These are phyloP conservation scores for Microcebus lehilahytsara DNA, from an alignment of 2,113 vertebrate genomes.

Conservation along the genomic window DNA sequence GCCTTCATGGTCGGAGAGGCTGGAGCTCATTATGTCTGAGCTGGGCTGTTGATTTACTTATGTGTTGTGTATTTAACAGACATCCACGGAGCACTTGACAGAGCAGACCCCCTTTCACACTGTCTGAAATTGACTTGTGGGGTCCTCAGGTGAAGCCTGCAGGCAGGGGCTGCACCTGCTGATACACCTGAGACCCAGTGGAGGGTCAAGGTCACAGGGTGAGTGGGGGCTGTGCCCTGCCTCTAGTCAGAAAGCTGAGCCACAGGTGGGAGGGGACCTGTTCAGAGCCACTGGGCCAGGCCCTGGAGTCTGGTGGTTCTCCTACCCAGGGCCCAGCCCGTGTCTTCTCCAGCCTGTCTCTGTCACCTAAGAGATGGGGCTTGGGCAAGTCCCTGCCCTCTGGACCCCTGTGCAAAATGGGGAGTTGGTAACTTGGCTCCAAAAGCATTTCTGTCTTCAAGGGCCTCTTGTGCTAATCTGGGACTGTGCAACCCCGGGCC, in stretches of 20 bases:
- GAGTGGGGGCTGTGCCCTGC: background rate
- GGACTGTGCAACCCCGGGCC: background rate
- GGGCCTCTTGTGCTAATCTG: background rate
- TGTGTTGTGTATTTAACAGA: background rate
- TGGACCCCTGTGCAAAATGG: background rate
- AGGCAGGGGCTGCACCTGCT: background rate
- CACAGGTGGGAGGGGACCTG: background rate
- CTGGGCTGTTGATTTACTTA: background rate
- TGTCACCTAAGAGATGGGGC: accelerated
- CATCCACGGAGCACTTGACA: accelerated
- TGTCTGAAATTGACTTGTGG: background rate
- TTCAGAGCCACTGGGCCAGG: background rate
- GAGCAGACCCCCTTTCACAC: accelerated
- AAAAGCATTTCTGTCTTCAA: background rate
- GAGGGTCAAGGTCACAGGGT: background rate
- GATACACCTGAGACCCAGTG: background rate
- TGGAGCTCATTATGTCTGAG: background rate
- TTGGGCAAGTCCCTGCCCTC: background rate
- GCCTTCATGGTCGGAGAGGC: background rate
- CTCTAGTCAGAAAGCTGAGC: background rate
- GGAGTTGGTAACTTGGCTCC: background rate
- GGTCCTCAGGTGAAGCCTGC: accelerated
- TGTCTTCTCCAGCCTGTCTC: background rate
- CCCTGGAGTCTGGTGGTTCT: background rate
- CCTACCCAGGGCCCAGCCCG: accelerated